Base-by-base conservation (phyloP, 2,113 vertebrate species). In the Antechinus stuartii region DNA sequence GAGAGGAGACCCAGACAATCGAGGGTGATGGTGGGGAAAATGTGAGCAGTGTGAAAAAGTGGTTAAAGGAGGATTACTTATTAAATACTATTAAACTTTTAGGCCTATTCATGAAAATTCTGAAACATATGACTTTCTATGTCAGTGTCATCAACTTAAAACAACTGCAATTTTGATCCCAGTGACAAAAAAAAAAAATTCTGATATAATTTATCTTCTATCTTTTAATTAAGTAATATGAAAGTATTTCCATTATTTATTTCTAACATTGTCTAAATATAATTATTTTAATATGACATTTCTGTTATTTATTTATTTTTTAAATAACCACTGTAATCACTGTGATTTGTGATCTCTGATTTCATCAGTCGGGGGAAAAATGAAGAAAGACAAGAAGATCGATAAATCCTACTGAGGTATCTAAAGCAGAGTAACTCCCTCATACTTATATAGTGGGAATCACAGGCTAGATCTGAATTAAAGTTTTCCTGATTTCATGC, bases 51-150 rank as follows among this genome's bases (percentile, higher is more conserved):
- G 2, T 42, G n/a, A 16, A 84, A 84, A 76, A 42, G n/a, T 42
- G 30, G 61, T n/a, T 76, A 84, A 19, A 84, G 35, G 2, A 42
- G n/a, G 16, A 22, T 8, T 42, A 42, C 0, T 84, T 84, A 84
- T 42, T 42, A 84, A 42, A 84, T 42, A 19, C 16, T 42, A 84
- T 84, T 11, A 26, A 50, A 55, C 11, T 90, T 95, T 68, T n/a
- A 92, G 49, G 93, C 95, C 61, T 56, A 22, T 84, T 95, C 47
- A 90, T 30, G 25, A 95, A n/a, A 91, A 94, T 42, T 76, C 89
- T 95, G 92, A 76, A 94, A 92, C 2, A 25, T 91, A 54, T 91
- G 35, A 12, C 12, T 91, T 93, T 94, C 93, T 92, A 52, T 93
- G 46, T 76, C 55, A 30, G 57, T 47, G 47, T n/a, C 16, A 84